phyloP scores from a whole-genome alignment of 2,797 vertebrate genomes.

The Pangasius larnaudii region DNA sequence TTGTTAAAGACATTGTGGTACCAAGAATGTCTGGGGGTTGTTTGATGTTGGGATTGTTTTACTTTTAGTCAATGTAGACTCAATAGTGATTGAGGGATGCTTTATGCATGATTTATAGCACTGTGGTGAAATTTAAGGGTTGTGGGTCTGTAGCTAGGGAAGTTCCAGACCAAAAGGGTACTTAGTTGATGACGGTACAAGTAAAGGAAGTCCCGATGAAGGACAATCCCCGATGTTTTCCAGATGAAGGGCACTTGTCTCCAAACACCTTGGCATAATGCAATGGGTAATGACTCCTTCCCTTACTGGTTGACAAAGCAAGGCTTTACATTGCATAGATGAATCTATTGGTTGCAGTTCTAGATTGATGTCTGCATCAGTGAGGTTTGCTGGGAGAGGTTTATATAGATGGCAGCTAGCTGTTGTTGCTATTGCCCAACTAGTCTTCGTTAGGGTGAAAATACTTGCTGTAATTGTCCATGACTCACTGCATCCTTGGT shows the following conservation, averaged over 20 bases:
- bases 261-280: neutral
- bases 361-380: neutral
- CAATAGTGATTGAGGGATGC: neutral
- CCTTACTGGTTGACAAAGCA: neutral
- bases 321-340: neutral
- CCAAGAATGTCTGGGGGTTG: neutral
- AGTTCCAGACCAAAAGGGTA: neutral
- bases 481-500: neutral
- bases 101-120: neutral
- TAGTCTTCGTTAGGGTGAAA: neutral
- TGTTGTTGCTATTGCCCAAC: neutral
- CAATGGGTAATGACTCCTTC: neutral
- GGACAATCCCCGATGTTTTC: neutral
- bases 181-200: neutral
- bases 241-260: neutral
- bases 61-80: neutral
- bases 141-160: neutral
- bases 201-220: neutral
- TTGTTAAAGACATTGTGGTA: neutral
- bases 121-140: neutral
- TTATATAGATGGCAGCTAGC: neutral
- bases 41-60: neutral
- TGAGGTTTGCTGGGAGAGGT: neutral
- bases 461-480: neutral
- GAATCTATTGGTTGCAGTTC: neutral